phyloP scores from a whole-genome alignment of 2,888 invertebrate genomes.

The Microctonus brassicae region DNA sequence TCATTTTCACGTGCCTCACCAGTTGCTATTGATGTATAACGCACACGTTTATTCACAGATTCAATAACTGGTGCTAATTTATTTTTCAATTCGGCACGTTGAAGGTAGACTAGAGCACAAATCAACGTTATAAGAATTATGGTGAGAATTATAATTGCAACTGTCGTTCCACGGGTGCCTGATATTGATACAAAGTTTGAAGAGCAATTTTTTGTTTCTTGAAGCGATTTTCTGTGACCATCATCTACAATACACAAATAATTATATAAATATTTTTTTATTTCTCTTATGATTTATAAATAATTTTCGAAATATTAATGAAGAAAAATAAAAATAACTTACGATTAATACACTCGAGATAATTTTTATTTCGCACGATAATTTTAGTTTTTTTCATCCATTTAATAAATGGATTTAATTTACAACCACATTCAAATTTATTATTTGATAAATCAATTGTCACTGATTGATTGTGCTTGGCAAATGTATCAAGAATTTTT shows the following conservation, averaged over 20 bases:
- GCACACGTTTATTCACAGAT: slow-evolving; percentile 78
- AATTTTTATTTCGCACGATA: slow-evolving; percentile 73
- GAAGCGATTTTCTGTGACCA: slow-evolving; percentile 41
- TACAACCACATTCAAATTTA: slow-evolving; percentile 80
- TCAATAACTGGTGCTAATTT: slow-evolving; percentile 76
- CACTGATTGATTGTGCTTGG: slow-evolving; percentile 70
- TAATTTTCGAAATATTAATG: background rate
- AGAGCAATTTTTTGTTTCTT: slow-evolving; percentile 56
- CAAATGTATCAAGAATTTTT: slow-evolving; percentile 73
- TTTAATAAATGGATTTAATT: slow-evolving; percentile 73
- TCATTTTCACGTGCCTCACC: slow-evolving; percentile 71
- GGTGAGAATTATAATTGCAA: slow-evolving; percentile 56
- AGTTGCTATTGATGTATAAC: slow-evolving; percentile 80
- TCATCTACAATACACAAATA: slow-evolving; percentile 36
- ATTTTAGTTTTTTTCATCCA: slow-evolving; percentile 78
- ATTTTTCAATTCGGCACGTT: slow-evolving; percentile 73
- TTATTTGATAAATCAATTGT: slow-evolving; percentile 77
- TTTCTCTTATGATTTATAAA: background rate
- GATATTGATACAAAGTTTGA: slow-evolving; percentile 44
- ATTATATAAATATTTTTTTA: background rate
- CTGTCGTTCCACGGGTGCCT: slow-evolving; percentile 49
- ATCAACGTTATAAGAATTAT: slow-evolving; percentile 72
- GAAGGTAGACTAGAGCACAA: slow-evolving; percentile 75
- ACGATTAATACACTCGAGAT: slow-evolving; percentile 71
- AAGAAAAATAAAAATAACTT: slow-evolving; percentile 36